Base-by-base conservation (phyloP, 2,113 vertebrate species). In the Epinephelus lanceolatus region DNA sequence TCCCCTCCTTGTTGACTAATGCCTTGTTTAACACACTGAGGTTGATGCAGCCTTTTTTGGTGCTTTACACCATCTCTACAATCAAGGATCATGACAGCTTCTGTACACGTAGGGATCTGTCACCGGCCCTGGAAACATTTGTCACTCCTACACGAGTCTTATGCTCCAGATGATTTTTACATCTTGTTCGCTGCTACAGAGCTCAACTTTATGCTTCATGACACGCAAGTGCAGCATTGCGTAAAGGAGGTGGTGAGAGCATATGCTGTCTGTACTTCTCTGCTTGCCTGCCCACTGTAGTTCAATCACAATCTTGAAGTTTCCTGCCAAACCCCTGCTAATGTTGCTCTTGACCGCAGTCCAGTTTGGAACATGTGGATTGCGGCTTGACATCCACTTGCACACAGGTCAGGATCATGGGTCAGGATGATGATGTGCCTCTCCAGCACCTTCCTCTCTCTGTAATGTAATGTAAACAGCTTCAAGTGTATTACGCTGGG, bases 351-450 rank as follows among this genome's bases (percentile, higher is more conserved):
- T 92, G 93, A 91, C 81, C 62, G 37, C 59, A 0, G 78, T 91
- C 93, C 91, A 93, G 91, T 82, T 86, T 88, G 87, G 80, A 91
- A 87, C 87, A 91, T 84, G 82, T 79, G 87, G 71, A 89, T 60
- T 75, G 84, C 25, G 88, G 87, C 88, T 90, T 84, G 90, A 94
- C 91, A 92, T 94, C 86, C 92, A 91, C 92, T 93, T 83, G 81
- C 70, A 52, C 84, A 80, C 77, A 79, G 88, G 89, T 94, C 92
- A 91, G 81, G 81, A 89, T 84, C 72, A 84, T 57, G 89, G 93
- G 89, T 91, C 87, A 79, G 80, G 81, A 90, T 89, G 85, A 81
- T 81, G 83, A 91, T 91, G 87, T 86, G 86, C 73, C 73, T 92
- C 84, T 73, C 66, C 56, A 92, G 88, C 86, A 92, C 91, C 85